Conservation (phyloP, 2,888 invertebrate species). For the Trichogramma dendrolimi region DNA sequence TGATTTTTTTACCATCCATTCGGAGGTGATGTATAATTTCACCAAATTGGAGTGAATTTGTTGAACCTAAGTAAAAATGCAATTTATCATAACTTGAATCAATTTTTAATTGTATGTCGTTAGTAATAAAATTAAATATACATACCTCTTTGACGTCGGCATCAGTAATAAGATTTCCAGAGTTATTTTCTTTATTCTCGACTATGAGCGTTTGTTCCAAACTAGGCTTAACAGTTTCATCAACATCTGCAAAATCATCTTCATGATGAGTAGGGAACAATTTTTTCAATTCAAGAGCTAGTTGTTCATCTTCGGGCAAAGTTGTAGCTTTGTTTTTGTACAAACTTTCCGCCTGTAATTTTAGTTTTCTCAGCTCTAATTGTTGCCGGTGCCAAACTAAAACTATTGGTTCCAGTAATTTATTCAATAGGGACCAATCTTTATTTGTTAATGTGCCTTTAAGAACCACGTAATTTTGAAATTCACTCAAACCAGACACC, state of each 20-base stretch:
- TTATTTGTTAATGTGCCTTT: conserved; percentile 53
- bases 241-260: conserved; percentile 68
- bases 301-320: conserved; percentile 66
- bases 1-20: conserved; percentile 53
- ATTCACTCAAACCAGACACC: conserved; percentile 67
- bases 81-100: not conserved
- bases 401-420: conserved; percentile 61
- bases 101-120: too few relatives aligned
- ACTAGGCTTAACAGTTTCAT: conserved; percentile 46
- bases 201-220: conserved; percentile 27
- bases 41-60: conserved; percentile 62
- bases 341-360: conserved; percentile 72
- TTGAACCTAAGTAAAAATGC: conserved; percentile 49
- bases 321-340: conserved; percentile 67
- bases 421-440: conserved; percentile 54
- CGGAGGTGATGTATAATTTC: conserved; percentile 56
- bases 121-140: not conserved
- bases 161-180: conserved; percentile 18
- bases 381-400: conserved; percentile 75
- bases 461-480: conserved; percentile 63
- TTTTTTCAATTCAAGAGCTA: conserved; percentile 62
- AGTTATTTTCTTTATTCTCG: not conserved
- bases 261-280: conserved; percentile 66
- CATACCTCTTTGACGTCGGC: conserved; percentile 22
- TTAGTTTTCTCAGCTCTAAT: conserved; percentile 61